Conservation (phyloP, 2,888 invertebrate species). For the Tubulanus polymorphus region DNA sequence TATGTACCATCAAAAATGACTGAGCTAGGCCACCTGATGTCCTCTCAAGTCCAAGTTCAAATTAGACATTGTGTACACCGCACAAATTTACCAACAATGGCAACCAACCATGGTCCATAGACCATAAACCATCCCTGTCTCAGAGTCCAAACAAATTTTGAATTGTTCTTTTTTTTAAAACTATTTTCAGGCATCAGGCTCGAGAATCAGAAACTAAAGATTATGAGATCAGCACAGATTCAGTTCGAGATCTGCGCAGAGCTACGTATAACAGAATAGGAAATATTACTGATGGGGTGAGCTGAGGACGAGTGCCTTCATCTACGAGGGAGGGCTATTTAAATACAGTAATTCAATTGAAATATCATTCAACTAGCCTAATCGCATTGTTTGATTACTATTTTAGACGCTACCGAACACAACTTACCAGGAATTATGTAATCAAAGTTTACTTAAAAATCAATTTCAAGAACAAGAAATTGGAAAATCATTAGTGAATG, state of each 20-base stretch:
- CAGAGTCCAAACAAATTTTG: too few relatives aligned
- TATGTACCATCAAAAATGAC: too few relatives aligned
- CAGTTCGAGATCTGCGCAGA: conserved; percentile 33
- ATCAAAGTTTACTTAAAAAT: conserved; percentile 34
- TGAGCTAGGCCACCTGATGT: too few relatives aligned
- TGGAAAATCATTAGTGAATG: conserved; percentile 38
- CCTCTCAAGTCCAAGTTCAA: too few relatives aligned
- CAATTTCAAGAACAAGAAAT: conserved; percentile 36
- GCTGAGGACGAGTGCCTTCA: too few relatives aligned
- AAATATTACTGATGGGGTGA: conserved; percentile 41
- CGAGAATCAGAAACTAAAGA: conserved; percentile 51
- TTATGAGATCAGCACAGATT: conserved; percentile 42
- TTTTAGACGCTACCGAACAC: conserved; percentile 42
- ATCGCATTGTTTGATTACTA: not conserved
- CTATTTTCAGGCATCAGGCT: conserved; percentile 44
- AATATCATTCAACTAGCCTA: not conserved
- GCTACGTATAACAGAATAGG: conserved; percentile 47
- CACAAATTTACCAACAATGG: too few relatives aligned
- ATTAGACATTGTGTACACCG: too few relatives aligned
- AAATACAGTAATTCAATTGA: not conserved
- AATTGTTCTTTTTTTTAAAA: not conserved
- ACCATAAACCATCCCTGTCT: too few relatives aligned
- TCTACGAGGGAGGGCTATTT: not conserved
- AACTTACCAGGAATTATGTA: conserved; percentile 44
- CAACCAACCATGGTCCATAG: too few relatives aligned